Base-by-base conservation (phyloP, 1,140 invertebrate species). In the Tigriopus japonicus region DNA sequence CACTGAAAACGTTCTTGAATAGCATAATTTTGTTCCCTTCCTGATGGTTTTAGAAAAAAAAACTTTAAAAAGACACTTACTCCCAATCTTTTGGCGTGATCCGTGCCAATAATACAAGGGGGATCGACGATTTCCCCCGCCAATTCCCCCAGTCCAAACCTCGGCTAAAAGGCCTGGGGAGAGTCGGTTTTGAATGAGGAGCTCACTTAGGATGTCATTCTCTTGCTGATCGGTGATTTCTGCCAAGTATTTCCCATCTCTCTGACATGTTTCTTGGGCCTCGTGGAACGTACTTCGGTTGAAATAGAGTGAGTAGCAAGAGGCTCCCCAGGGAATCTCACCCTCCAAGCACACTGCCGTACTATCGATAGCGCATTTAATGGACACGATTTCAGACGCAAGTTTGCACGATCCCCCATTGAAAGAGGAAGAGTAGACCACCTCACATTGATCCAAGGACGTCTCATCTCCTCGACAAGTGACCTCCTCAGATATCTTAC, bases 131-230 rank as follows among this genome's bases (percentile, higher is more conserved):
- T 72, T 69, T 3, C 69, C 71, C 15, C 77, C 72, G 17, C 76
- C 76, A 40, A 78, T 67, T 19, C 77, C 77, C 14, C 74, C 73
- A 23, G 77, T 79, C 69, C 78, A 74, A 10, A 78, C 67, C 10
- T 71, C 72, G 1, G 65, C 45, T 13, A 61, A 24, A 1, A 61
- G 10, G 41, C 51, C 59, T 2, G 49, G 15, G 24, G 45, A 54
- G 12, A 17, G 19, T 13, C 40, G 45, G 52, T 53, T 61, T 14
- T 61, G 59, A 14, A 71, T 58, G 59, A 80, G 63, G 69, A 76
- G 71, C 63, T 78, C 77, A 14, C 78, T 80, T 9, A 81, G 52
- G 62, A 79, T 80, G 66, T 81, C 73, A 66, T 77, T 80, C 69
- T 81, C 80, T n/a, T 67, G 67, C 67, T 78, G 71, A 14, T 70